A percentile compares a stretch with the other conserved stretches of the same genome.
Evolutionary conservation across 1,140 invertebrate species (phyloP).

Genomic region (Neodiprion virginianus): DNA sequence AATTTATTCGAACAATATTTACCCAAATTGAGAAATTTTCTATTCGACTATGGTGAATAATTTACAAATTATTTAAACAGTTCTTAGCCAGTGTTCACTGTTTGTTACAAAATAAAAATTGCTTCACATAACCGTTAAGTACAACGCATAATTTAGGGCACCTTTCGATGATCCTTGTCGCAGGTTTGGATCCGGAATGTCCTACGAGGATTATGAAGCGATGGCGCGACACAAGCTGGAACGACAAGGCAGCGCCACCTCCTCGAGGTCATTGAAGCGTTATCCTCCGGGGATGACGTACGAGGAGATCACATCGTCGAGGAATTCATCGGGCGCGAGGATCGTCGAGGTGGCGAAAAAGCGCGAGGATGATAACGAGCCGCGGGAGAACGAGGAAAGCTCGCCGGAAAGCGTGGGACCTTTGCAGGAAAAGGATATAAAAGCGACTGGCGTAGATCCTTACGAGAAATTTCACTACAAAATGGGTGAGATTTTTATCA

Average conservation of each 20-base stretch:
- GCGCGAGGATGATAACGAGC: constrained; percentile 41
- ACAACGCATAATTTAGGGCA: too few relatives aligned
- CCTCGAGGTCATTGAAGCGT: constrained; percentile 41
- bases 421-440: constrained; percentile 57
- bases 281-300: constrained; percentile 57
- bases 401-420: constrained; percentile 55
- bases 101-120: too few relatives aligned
- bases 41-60: too few relatives aligned
- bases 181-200: constrained; percentile 48
- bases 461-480: constrained; percentile 64
- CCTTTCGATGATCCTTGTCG: neutral
- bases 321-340: constrained; percentile 31
- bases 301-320: constrained; percentile 58
- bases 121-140: too few relatives aligned
- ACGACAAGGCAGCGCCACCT: constrained; percentile 45
- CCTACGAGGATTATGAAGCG: constrained; percentile 59
- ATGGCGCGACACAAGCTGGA: constrained; percentile 59
- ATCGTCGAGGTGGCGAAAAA: constrained; percentile 33
- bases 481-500: constrained; percentile 49
- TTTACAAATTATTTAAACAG: too few relatives aligned
- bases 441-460: constrained; percentile 62
- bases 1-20: too few relatives aligned
- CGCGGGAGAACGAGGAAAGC: constrained; percentile 49
- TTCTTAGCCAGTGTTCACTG: too few relatives aligned
- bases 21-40: too few relatives aligned